Base-by-base conservation (phyloP, 2,888 invertebrate genomes). In the Mythimna vitellina region DNA sequence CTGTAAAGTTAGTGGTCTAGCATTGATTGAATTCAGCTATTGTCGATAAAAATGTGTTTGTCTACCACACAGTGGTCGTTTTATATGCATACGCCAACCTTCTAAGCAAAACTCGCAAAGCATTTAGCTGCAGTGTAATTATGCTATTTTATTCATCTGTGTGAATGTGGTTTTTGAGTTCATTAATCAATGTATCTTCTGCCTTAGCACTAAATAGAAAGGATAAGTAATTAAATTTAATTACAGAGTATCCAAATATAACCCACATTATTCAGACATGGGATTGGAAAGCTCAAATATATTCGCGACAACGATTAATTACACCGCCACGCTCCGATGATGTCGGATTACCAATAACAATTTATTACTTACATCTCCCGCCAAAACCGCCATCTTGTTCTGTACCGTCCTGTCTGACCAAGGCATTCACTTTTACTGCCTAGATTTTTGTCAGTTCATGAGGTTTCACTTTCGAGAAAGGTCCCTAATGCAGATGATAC, bases 361-460 rank as follows among this genome's bases (percentile, higher is more conserved):
- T 84, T 84, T 78, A 81, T 86, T 66, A 70, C 68, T 86, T 66
- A 70, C 68, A 76, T 73, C 73, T 73, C 68, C 73, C 74, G 79
- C 75, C 76, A 74, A 75, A 71, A 53, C 63, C 74, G 65, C 84
- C 81, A 85, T 85, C 65, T 87, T 85, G 82, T 78, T 87, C 76
- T 70, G 76, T 83, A 80, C 73, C n/a, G n/a, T n/a, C n/a, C 70
- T 81, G 73, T 79, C 78, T 77, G 60, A 72, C 62, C 65, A 76
- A 76, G 78, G 79, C 76, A 76, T 78, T 87, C 85, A 81, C 74
- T 88, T 85, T 82, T 81, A 82, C 80, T 80, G 73, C 74, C 74
- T 83, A 80, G 76, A 71, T 68, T 75, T 87, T 78, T 79, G 84
- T 77, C 80, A 85, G 80, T 70, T 84, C 73, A 78, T 76, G 69